Conservation (phyloP, 1,140 invertebrate species). For the Brachionus paranguensis region DNA sequence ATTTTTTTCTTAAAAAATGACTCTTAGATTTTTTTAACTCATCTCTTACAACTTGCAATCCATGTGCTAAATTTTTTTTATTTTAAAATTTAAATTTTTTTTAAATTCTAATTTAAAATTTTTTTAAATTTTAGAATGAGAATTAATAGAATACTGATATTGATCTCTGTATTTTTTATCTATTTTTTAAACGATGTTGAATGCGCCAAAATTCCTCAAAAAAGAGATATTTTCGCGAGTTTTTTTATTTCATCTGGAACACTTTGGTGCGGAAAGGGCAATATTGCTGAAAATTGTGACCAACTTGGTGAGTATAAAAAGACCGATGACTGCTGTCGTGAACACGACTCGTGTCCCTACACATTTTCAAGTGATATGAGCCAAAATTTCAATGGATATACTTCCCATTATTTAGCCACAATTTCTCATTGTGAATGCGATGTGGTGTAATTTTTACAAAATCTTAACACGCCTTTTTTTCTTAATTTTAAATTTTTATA, state of each 20-base stretch:
- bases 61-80: background rate
- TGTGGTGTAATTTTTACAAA: background rate
- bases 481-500: background rate
- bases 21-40: background rate
- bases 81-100: background rate
- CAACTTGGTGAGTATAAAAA: constrained; percentile 69
- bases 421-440: constrained; percentile 29
- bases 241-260: constrained; percentile 69
- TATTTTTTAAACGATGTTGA: background rate
- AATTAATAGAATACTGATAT: background rate
- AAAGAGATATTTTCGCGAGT: background rate
- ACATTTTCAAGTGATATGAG: constrained; percentile 62
- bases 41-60: background rate
- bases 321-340: constrained; percentile 74
- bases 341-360: constrained; percentile 74
- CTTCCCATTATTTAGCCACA: background rate
- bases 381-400: background rate
- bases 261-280: constrained; percentile 78
- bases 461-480: background rate
- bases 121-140: background rate
- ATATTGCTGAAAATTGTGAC: constrained; percentile 66
- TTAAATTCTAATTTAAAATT: too few species aligned
- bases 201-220: background rate
- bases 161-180: background rate
- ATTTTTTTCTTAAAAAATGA: background rate